A percentile compares a stretch with the other conserved stretches of the same genome.
These are phyloP conservation scores for Leptinotarsa tumamoca DNA, from an alignment of 2,888 invertebrate genomes.

Conservation along the genomic window DNA sequence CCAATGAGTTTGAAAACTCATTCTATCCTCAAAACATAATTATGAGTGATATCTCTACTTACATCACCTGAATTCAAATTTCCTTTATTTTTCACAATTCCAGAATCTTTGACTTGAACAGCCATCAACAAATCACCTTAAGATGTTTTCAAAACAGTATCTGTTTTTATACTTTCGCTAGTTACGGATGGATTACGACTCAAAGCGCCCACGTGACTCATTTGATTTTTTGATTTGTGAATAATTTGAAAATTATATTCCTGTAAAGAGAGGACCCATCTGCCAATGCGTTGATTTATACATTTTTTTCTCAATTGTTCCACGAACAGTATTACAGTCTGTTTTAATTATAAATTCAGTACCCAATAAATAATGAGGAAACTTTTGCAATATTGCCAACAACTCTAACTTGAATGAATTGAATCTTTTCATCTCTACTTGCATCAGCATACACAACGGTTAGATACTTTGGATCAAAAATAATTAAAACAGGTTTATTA, in stretches of 20 bases:
- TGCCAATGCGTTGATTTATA: slow-evolving; percentile 37
- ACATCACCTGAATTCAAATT: slow-evolving; percentile 38
- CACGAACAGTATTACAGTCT: slow-evolving; percentile 43
- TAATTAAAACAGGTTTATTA: slow-evolving; percentile 12
- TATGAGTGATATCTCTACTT: slow-evolving; percentile 37
- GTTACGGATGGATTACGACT: slow-evolving; percentile 43
- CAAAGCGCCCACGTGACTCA: slow-evolving; percentile 58
- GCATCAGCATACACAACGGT: slow-evolving; percentile 37
- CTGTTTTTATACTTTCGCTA: background rate
- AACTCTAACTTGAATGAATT: slow-evolving; percentile 40
- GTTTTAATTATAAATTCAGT: slow-evolving; percentile 38
- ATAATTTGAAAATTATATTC: slow-evolving; percentile 40
- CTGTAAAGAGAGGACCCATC: slow-evolving; percentile 41
- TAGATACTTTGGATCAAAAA: no score
- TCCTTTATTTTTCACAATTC: slow-evolving; percentile 38
- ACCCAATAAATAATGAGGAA: slow-evolving; percentile 38
- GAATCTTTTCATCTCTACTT: slow-evolving; percentile 32
- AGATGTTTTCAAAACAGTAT: slow-evolving; percentile 26
- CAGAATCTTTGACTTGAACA: slow-evolving; percentile 38
- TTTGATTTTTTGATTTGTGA: slow-evolving; percentile 43
- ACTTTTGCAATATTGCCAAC: slow-evolving; percentile 28
- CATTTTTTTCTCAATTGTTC: slow-evolving; percentile 34
- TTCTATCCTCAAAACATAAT: slow-evolving; percentile 35
- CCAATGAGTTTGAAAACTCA: slow-evolving; percentile 37
- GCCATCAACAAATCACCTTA: slow-evolving; percentile 40